Base-by-base conservation (phyloP, 2,113 vertebrate genomes). In the Meleagris gallopavo region DNA sequence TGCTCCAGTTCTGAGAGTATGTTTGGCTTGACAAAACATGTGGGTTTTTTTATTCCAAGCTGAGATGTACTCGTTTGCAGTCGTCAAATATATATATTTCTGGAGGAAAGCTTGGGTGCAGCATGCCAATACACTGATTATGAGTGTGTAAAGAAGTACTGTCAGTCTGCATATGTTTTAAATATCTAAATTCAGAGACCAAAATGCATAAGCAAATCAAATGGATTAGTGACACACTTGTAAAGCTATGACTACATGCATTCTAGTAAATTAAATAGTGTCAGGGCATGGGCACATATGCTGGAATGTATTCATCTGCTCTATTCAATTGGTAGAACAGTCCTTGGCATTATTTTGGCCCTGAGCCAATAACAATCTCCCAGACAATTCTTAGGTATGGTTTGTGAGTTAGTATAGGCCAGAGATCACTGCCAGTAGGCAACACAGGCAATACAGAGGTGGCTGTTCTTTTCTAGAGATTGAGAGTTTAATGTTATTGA, bases 61-160 rank as follows among this genome's bases (percentile, higher is more conserved):
- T 74, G 65, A 81, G 83, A 87, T 83, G 15, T 88, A 92, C 79
- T 92, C 72, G 60, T 94, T 84, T 89, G 71, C 82, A 89, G 55
- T 77, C 95, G 88, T 93, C 34, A 91, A 91, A 94, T 89, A 71
- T 66, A 67, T 93, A 18, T 95, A 89, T 83, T 95, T 95, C 67
- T 91, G 55, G 64, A 95, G 75, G 34, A 69, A 94, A 94, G 67
- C 60, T 94, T 86, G 69, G 72, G 25, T 4, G 11, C 79, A 43
- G 45, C 64, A 78, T 64, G 88, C 88, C 90, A 96, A 30, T 65
- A 88, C 41, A 75, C 64, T 15, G 7, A 55, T 94, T 93, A 76
- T 21, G 75, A 85, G 41, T 76, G 75, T 87, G 78, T 79, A 83
- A 94, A 94, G 65, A 88, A 43, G 52, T 64, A 74, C 60, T 95